Evolutionary conservation across 2,888 invertebrate genomes (phyloP).

Genomic region (Ryuthela nishihirai): DNA sequence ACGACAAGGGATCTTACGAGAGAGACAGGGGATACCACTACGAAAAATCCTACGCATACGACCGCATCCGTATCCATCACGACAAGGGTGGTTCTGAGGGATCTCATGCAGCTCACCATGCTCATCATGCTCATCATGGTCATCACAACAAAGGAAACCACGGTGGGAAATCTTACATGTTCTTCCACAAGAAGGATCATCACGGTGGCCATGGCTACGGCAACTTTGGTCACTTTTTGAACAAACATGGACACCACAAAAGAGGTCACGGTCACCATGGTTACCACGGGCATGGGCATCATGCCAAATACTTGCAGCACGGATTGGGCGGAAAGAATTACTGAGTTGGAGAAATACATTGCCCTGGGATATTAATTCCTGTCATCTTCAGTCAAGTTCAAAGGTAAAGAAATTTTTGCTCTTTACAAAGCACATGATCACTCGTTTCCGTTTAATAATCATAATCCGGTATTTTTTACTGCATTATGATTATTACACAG

Average conservation of each 20-base stretch:
- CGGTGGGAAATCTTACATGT: slow-evolving; percentile 12
- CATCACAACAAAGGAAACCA: slow-evolving; percentile 17
- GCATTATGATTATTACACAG: too few relatives aligned
- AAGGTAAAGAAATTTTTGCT: too few relatives aligned
- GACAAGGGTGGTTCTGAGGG: slow-evolving; percentile 19
- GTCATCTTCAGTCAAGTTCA: too few relatives aligned
- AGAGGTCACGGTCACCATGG: too few relatives aligned
- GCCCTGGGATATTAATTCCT: too few relatives aligned
- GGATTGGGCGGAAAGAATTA: too few relatives aligned
- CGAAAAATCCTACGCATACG: slow-evolving; percentile 32
- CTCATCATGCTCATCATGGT: slow-evolving; percentile 13
- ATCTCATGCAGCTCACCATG: slow-evolving; percentile 9
- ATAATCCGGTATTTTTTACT: too few relatives aligned
- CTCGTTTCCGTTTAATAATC: too few relatives aligned
- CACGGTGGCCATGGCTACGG: slow-evolving; percentile 13
- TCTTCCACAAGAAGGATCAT: slow-evolving; percentile 25
- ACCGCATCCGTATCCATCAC: slow-evolving; percentile 19
- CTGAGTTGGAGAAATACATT: too few relatives aligned
- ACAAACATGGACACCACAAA: slow-evolving; percentile 7
- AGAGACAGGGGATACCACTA: slow-evolving; percentile 34
- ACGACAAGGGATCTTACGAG: slow-evolving; percentile 24
- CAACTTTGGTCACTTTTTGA: slow-evolving; percentile 1
- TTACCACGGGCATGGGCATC: too few relatives aligned
- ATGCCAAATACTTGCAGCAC: too few relatives aligned
- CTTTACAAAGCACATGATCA: too few relatives aligned